Base-by-base conservation (phyloP, 2,888 invertebrate genomes). In the Xylocampa areola region DNA sequence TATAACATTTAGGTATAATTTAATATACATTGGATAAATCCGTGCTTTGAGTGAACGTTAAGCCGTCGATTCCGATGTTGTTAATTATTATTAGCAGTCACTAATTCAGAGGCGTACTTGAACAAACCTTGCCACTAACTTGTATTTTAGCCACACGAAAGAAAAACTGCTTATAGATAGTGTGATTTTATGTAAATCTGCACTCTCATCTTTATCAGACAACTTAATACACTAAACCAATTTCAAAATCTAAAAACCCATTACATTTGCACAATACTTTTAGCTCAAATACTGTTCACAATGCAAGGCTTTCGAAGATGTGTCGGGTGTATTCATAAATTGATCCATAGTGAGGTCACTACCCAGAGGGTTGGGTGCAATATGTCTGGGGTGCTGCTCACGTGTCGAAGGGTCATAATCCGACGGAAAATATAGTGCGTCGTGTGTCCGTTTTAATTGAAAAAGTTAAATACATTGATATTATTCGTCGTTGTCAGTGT, bases 391-490 rank as follows among this genome's bases (percentile, higher is more conserved):
- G 75, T 87, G 88, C 84, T 76, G 79, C 75, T 85, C 86, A 87
- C 86, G 87, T 88, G 88, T 79, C 88, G 85, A 85, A 88, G 91
- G 93, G 93, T 80, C 84, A 89, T 91, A 91, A 92, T 90, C 91
- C 89, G 73, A 71, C 69, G 80, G 86, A 89, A 89, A 89, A 87
- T 86, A 88, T 84, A 83, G 75, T 81, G 75, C 68, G 79, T 76
- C 82, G 82, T 84, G 80, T 81, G 88, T 82, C 87, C 79, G 65
- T 82, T 84, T 84, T 90, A 87, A 90, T 92, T 91, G 90, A 91
- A 91, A 89, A 86, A 87, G 86, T 84, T 84, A 81, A 84, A 81
- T 81, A 79, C 79, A 73, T 80, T 80, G 75, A 62, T 72, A 67
- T 58, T 44, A 47, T 43, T 37, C 17, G 27, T 52, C 17, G 27